A percentile compares a stretch with the other conserved stretches of the same genome.
Conservation (phyloP, 2,113 vertebrate genomes). For the Chaetodon auriga region DNA sequence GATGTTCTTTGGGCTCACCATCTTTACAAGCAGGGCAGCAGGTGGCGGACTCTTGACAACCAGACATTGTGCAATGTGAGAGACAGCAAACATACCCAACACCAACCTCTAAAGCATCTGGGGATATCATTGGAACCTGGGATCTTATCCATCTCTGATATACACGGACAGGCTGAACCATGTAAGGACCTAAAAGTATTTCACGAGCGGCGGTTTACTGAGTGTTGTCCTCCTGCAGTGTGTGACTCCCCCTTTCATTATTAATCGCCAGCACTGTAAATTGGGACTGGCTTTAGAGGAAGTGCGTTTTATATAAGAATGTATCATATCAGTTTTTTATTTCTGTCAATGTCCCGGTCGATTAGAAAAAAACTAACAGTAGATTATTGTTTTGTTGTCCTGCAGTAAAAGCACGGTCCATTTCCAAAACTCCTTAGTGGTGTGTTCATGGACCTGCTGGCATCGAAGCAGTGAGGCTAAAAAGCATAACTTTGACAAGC, state of each 20-base stretch:
- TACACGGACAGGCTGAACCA: conserved; percentile 53
- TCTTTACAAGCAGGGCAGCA: conserved; percentile 78
- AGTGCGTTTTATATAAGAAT: neutral
- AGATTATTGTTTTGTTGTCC: neutral
- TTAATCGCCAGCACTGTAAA: neutral
- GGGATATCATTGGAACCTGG: conserved; percentile 14
- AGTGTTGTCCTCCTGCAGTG: neutral
- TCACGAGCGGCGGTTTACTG: conserved; percentile 1
- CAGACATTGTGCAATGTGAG: conserved; percentile 79
- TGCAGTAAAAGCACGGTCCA: neutral
- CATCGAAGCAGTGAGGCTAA: neutral
- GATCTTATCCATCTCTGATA: conserved; percentile 32
- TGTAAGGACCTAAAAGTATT: conserved; percentile 61
- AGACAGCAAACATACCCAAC: conserved; percentile 24
- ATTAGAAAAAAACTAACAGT: neutral
- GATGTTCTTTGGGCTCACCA: neutral
- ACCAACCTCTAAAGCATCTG: conserved; percentile 29
- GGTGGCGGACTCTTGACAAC: conserved; percentile 84
- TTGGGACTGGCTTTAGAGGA: neutral
- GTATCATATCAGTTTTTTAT: neutral
- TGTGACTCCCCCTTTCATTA: neutral
- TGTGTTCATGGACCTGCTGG: neutral
- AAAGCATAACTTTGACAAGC: neutral
- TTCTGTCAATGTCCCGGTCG: neutral
- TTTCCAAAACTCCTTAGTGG: neutral